phyloP scores from a whole-genome alignment of 1,140 invertebrate species.

The Potamilus streckersoni region DNA sequence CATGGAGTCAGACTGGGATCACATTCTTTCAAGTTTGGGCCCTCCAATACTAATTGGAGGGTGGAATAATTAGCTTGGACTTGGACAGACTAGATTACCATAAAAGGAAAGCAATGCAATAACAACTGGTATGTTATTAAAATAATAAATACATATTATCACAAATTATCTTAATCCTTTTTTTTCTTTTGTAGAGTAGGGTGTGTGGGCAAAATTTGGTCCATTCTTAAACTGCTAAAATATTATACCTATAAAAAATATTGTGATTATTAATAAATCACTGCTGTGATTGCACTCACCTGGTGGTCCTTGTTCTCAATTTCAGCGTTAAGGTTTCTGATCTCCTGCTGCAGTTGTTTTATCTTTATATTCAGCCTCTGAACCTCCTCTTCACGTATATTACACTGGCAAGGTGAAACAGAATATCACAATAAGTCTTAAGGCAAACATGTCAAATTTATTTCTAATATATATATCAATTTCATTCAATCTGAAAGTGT shows the following conservation, averaged over 20 bases:
- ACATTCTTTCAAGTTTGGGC: no score
- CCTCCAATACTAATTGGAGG: no score
- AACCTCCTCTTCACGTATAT: constrained; percentile 59
- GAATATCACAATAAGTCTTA: background rate
- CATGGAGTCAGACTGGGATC: no score
- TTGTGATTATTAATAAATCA: background rate
- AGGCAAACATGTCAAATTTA: background rate
- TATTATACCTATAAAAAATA: background rate
- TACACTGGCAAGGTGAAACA: constrained; percentile 42
- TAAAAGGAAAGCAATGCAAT: background rate
- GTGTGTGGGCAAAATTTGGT: background rate
- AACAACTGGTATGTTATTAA: background rate
- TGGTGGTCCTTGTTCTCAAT: constrained; percentile 49
- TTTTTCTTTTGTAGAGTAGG: no score
- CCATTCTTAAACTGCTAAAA: background rate
- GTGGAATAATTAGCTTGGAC: no score
- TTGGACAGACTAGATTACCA: background rate
- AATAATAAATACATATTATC: background rate
- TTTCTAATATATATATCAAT: no score
- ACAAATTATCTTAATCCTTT: background rate
- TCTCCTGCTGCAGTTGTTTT: constrained; percentile 61
- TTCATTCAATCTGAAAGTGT: no score
- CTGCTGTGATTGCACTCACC: constrained; percentile 27
- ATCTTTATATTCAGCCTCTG: constrained; percentile 55
- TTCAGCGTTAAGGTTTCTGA: constrained; percentile 46